Evolutionary conservation across 2,888 invertebrate species (phyloP).

Genomic region (Helleia helle): DNA sequence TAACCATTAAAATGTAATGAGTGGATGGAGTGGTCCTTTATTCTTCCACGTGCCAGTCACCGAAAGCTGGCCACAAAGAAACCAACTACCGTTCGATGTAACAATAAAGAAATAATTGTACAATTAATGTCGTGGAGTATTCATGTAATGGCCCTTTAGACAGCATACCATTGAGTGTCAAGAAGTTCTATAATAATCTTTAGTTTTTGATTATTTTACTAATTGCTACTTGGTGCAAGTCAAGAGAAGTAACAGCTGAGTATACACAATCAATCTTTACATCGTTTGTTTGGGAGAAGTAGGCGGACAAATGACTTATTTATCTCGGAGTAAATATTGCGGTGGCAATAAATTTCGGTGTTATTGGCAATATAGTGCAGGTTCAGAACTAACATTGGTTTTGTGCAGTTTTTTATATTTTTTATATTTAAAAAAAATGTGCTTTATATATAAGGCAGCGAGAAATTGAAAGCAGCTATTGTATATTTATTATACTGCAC

Average conservation of each 20-base stretch:
- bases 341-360: no score
- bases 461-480: no score
- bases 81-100: conserved; percentile 63
- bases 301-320: no score
- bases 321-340: no score
- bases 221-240: conserved; percentile 11
- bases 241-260: not conserved
- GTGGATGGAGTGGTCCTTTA: conserved; percentile 62
- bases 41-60: conserved; percentile 64
- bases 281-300: not conserved
- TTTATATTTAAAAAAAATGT: no score
- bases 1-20: conserved; percentile 70
- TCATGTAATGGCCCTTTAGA: conserved; percentile 53
- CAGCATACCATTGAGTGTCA: conserved; percentile 42
- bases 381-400: no score
- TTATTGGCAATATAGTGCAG: no score
- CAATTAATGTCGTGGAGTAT: conserved; percentile 57
- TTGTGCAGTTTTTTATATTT: no score
- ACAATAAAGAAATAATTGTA: conserved; percentile 68
- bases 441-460: no score
- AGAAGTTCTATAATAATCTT: conserved; percentile 15
- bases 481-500: no score
- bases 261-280: conserved; percentile 1
- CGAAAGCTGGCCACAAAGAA: conserved; percentile 43
- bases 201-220: conserved; percentile 12